Evolutionary conservation across 1,140 invertebrate genomes (phyloP).

Genomic region (Cherax quadricarinatus): DNA sequence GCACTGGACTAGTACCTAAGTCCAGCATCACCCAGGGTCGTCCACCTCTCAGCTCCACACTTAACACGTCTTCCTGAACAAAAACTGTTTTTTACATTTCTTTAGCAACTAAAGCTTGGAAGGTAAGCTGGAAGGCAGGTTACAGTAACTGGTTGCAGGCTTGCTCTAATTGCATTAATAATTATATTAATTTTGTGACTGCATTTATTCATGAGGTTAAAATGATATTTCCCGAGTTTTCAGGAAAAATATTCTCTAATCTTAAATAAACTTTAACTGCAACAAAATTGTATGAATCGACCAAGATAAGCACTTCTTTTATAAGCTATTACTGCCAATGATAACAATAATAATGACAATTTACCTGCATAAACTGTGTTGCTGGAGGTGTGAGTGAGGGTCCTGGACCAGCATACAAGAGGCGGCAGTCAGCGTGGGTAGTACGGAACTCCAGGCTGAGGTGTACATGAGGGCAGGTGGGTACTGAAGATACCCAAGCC

Average conservation of each 20-base stretch:
- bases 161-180: too few relatives aligned
- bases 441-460: conserved; percentile 97
- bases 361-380: not conserved
- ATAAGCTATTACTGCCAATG: too few relatives aligned
- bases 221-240: too few relatives aligned
- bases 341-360: not conserved
- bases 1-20: conserved; percentile 36
- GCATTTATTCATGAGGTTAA: too few relatives aligned
- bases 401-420: conserved; percentile 94
- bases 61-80: conserved; percentile 50
- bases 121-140: not conserved
- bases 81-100: not conserved
- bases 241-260: too few relatives aligned
- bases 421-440: conserved; percentile 89
- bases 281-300: too few relatives aligned
- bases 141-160: not conserved
- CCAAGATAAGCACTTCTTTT: too few relatives aligned
- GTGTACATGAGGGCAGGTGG: conserved; percentile 96
- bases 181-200: too few relatives aligned
- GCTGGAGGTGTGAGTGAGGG: not conserved
- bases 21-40: conserved; percentile 38
- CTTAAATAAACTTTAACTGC: too few relatives aligned
- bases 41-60: conserved; percentile 43
- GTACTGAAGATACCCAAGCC: conserved; percentile 96
- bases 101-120: not conserved